Conservation (phyloP, 1,140 invertebrate genomes). For the Drosophila asahinai region DNA sequence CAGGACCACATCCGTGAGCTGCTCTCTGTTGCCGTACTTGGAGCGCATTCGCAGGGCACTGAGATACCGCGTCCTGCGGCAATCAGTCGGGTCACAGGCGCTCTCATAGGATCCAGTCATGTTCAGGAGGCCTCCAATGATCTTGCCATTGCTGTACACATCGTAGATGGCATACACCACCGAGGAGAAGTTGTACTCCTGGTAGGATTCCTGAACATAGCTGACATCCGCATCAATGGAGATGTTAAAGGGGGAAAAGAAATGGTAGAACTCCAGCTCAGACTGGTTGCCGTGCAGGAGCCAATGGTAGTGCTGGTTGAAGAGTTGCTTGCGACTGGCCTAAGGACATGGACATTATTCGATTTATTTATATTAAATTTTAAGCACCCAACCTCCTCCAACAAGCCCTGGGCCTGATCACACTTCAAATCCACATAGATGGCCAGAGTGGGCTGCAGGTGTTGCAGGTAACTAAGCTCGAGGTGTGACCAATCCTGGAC, state of each 20-base stretch:
- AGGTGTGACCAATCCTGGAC: conserved; percentile 39
- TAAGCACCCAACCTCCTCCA: conserved; percentile 39
- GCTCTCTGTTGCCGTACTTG: conserved; percentile 63
- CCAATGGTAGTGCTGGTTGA: conserved; percentile 79
- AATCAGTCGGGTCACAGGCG: conserved; percentile 34
- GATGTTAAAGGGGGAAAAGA: conserved; percentile 55
- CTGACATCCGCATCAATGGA: conserved; percentile 74
- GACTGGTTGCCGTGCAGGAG: conserved; percentile 57
- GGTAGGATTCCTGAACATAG: conserved; percentile 27
- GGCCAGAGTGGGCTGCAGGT: conserved; percentile 56
- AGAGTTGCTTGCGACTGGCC: conserved; percentile 57
- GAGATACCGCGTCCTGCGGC: conserved; percentile 38
- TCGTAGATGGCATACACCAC: conserved; percentile 51
- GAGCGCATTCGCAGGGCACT: conserved; percentile 61
- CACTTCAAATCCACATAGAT: conserved; percentile 74
- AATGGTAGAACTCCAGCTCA: conserved; percentile 25
- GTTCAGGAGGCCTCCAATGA: conserved; percentile 71
- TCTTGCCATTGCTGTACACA: conserved; percentile 79
- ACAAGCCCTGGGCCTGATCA: conserved; percentile 19
- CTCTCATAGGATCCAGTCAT: conserved; percentile 65
- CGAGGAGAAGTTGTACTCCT: background rate
- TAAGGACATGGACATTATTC: background rate
- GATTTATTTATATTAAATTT: background rate
- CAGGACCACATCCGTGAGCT: conserved; percentile 61
- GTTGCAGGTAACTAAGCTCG: conserved; percentile 54